Percentiles rank a stretch among this genome's conserved stretches.
Evolutionary conservation across 2,113 vertebrate genomes (phyloP).

Genomic region (Conger conger): DNA sequence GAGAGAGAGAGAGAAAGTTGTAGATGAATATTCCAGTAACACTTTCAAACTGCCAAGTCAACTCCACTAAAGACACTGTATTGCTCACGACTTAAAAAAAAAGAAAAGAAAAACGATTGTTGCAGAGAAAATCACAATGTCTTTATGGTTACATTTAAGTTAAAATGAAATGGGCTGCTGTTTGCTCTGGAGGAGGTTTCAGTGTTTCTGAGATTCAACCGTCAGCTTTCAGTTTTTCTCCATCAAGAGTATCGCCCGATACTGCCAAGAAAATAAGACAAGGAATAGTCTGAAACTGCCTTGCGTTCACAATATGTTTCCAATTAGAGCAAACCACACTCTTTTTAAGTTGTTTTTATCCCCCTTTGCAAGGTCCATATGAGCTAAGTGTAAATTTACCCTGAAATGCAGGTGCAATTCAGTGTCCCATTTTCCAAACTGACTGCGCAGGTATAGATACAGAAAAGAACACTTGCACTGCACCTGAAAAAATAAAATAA

Average conservation of each 20-base stretch:
- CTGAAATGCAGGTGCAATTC: constrained; percentile 21
- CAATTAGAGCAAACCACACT: constrained; percentile 20
- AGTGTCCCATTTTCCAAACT: not conserved
- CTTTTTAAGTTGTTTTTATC: not conserved
- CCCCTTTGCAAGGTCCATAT: not conserved
- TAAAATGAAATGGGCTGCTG: not conserved
- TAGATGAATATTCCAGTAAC: constrained; percentile 37
- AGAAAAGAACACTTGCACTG: not conserved
- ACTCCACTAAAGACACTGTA: not conserved
- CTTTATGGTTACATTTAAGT: not conserved
- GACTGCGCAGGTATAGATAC: not conserved
- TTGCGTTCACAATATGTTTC: constrained; percentile 3
- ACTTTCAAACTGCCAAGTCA: constrained; percentile 16
- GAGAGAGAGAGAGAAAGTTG: constrained; percentile 52
- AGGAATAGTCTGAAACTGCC: constrained; percentile 12
- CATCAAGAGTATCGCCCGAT: not conserved
- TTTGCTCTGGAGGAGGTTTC: not conserved
- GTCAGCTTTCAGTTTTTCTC: constrained; percentile 1
- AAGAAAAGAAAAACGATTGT: not conserved
- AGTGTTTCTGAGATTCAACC: not conserved
- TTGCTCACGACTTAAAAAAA: not conserved
- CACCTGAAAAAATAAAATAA: not conserved
- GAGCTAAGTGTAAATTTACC: constrained; percentile 10
- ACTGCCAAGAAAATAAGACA: constrained; percentile 3
- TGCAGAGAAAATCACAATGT: not conserved